A percentile compares a stretch with the other conserved stretches of the same genome.
phyloP scores from a whole-genome alignment of 1,140 invertebrate species.

The Lucilia cuprina region DNA sequence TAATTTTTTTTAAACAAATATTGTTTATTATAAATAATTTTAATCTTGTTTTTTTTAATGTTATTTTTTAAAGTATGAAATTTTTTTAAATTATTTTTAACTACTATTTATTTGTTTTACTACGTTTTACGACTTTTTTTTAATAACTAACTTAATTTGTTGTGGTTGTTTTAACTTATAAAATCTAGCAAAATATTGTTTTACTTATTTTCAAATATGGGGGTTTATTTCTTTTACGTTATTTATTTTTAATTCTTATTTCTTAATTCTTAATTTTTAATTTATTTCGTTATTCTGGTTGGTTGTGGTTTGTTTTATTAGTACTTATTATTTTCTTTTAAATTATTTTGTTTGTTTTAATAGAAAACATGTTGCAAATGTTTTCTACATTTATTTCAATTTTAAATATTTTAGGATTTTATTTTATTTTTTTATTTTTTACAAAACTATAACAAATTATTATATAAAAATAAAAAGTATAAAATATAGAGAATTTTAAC shows the following conservation, averaged over 20 bases:
- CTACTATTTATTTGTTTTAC: conserved; percentile 11
- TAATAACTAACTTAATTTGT: conserved; percentile 2
- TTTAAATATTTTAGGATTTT: neutral
- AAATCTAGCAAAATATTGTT: conserved; percentile 4
- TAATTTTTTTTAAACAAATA: neutral
- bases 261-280: neutral
- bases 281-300: conserved; percentile 1
- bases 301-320: neutral
- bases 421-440: neutral
- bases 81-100: neutral
- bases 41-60: neutral
- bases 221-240: neutral
- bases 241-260: neutral
- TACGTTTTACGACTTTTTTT: conserved; percentile 14
- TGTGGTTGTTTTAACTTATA: neutral
- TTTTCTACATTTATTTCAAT: neutral
- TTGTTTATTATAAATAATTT: neutral
- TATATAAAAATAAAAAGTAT: neutral
- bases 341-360: neutral
- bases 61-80: conserved; percentile 10
- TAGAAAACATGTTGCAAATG: neutral
- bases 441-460: neutral
- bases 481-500: neutral
- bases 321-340: neutral
- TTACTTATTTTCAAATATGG: neutral